Base-by-base conservation (phyloP, 92 coral and sea anemone genomes). In the Phenganax stokvisi region DNA sequence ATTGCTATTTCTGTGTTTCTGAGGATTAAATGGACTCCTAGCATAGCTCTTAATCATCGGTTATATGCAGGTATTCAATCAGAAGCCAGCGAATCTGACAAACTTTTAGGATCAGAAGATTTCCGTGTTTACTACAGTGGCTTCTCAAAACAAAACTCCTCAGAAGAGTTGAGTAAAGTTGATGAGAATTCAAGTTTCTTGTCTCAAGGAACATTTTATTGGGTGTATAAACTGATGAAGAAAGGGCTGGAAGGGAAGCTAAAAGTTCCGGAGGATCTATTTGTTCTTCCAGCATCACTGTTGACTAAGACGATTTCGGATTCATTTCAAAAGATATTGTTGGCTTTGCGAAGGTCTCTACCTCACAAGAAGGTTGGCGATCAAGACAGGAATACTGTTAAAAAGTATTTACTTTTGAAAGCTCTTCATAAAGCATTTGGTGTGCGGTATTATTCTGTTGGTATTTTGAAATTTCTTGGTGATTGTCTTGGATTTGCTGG, bases 401-500 rank as follows among this genome's bases (percentile, higher is more conserved):
- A 58, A 10, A 77, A 77, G 30, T n/a, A 25, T 60, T 76, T 90
- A 13, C 89, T 96, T 54, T 74, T 96, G 51, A 87, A 89, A 56
- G 97, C 96, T 47, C 87, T 96, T 47, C 96, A 92, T 71, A 90
- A 90, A 82, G 86, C 92, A 54, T 96, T 96, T 92, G 99, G 99
- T 72, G 29, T 87, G 67, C 92, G 91, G 75, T 96, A 96, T 89
- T 96, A 92, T 83, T 87, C 89, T 71, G 61, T 96, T 69, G 97
- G 99, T 54, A 71, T 96, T 12, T 74, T 96, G 72, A 96, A 92
- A 77, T 86, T 96, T 55, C 69, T 89, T 54, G 97, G 90, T 72
- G 99, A 96, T 80, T 88, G 87, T 29, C 92, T 96, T 52, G 90
- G 99, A 17, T 96, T 96, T 86, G 96, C 97, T 88, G 99, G 99